phyloP scores from a whole-genome alignment of 1,140 invertebrate species.

The honey bee (Apis mellifera) region Amel_HAv3.1 CM009939.2:3332001-3332500 shows the following conservation, averaged over 20 bases:
- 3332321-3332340: not conserved
- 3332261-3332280: slow-evolving; percentile 16
- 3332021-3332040: too few relatives aligned
- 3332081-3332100: not conserved
- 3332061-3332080: not conserved
- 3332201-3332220: slow-evolving; percentile 59
- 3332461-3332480: too few relatives aligned
- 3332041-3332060: not conserved
- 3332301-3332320: slow-evolving; percentile 1
- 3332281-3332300: not conserved
- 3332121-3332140: not conserved
- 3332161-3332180: slow-evolving; percentile 49
- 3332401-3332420: too few relatives aligned
- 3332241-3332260: not conserved
- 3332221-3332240: slow-evolving; percentile 21
- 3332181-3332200: slow-evolving; percentile 56
- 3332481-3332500: too few relatives aligned
- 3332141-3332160: slow-evolving; percentile 46
- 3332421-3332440: too few relatives aligned
- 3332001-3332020: not conserved
- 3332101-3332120: slow-evolving; percentile 1
- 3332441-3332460: too few relatives aligned
- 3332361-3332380: too few relatives aligned
- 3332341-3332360: not conserved
- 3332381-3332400: too few relatives aligned